Base-by-base conservation (phyloP, 53 echinoderm and acorn worm species). In the Crossaster papposus region DNA sequence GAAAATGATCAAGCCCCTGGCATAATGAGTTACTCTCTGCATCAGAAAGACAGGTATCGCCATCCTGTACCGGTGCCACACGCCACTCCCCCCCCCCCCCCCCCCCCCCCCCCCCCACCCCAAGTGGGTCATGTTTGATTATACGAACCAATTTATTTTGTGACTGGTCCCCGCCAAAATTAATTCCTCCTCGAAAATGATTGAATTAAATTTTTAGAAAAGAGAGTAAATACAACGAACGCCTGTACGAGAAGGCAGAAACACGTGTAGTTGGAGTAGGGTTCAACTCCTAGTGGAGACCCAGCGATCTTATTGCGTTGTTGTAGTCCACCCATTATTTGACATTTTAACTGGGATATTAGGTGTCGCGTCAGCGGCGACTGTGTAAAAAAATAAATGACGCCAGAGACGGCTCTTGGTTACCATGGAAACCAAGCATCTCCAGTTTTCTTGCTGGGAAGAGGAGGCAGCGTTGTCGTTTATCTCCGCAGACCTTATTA, bases 291-390 rank as follows among this genome's bases (percentile, higher is more conserved):
- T 62, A 11, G 8, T 33, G 75, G 77, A 51, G 34, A 30, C 76
- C 58, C 15, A 2, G 2, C 77, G 74, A 34, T 72, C 30, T 51
- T 70, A 30, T 11, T 36, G 72, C 84, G 84, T 84, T 20, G 15
- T 58, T 58, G 58, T 58, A 58, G 54, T 84, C 84, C 17, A 55
- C 76, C 75, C 76, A 75, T 76, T 37, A 35, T 62, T 77, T 75
- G 87, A 87, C 76, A 87, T 87, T 87, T 87, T 62, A 87, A 87
- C 76, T 87, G 34, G 55, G 36, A 36, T 87, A 77, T 87, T 76
- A 62, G 72, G 58, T 87, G 87, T 87, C 87, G 76, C 32, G 72
- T 87, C 22, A 44, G 28, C 44, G 34, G 28, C 15, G 83, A 65
- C 37, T 26, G 24, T 35, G 37, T 83, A 68, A 34, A 44, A 44